Percentiles rank a stretch among this genome's conserved stretches.
These are phyloP conservation scores for Helogale parvula DNA, from an alignment of 2,113 vertebrate genomes.

Conservation along the genomic window DNA sequence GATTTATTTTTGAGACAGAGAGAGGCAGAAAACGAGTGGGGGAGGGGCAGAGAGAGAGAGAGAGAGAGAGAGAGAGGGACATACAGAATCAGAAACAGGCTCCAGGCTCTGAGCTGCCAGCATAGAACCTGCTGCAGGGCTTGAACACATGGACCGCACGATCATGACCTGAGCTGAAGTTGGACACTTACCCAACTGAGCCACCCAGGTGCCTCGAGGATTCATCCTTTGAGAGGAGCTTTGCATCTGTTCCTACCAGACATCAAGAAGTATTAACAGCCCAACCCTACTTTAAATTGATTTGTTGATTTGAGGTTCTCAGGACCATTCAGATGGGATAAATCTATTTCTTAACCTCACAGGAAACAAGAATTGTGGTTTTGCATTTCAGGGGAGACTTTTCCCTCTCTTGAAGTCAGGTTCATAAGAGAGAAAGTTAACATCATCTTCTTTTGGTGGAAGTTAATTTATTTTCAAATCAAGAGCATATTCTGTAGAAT, in stretches of 20 bases:
- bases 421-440: not conserved
- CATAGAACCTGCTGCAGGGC: too few species aligned
- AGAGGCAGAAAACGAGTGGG: too few species aligned
- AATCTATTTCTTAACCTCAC: not conserved
- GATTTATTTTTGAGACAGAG: too few species aligned
- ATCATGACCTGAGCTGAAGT: too few species aligned
- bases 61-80: too few species aligned
- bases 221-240: not conserved
- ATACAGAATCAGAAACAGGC: too few species aligned
- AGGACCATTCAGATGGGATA: not conserved
- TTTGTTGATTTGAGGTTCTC: not conserved
- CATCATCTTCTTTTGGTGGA: not conserved
- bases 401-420: not conserved
- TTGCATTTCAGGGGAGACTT: not conserved
- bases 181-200: too few species aligned
- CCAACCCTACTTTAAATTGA: not conserved
- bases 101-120: too few species aligned
- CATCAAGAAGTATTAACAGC: not conserved
- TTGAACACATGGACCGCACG: too few species aligned
- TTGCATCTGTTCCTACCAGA: not conserved
- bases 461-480: not conserved
- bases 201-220: too few species aligned
- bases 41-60: too few species aligned
- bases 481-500: not conserved
- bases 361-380: not conserved